A percentile compares a stretch with the other conserved stretches of the same genome.
Conservation (phyloP, 2,113 vertebrate genomes). For the Tragelaphus imberbis region DNA sequence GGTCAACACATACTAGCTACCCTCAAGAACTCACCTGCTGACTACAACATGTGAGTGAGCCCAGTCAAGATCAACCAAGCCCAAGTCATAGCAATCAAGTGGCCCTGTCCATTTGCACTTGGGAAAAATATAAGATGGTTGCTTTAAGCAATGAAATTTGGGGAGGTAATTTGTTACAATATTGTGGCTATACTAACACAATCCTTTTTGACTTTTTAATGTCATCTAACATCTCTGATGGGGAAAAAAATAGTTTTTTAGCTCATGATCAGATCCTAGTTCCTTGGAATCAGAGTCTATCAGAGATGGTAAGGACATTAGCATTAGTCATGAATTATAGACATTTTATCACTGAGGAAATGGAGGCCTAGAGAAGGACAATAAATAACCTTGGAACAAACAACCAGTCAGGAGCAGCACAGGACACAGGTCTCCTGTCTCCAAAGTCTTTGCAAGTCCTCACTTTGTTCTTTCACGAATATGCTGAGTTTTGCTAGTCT, state of each 20-base stretch:
- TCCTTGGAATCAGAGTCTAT: neutral
- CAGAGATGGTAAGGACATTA: neutral
- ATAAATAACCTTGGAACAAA: neutral
- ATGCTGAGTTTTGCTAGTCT: constrained; percentile 8
- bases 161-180: neutral
- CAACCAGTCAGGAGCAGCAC: neutral
- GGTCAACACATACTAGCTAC: neutral
- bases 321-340: neutral
- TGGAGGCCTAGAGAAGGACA: neutral
- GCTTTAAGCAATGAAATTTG: neutral
- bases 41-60: neutral
- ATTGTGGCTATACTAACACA: neutral
- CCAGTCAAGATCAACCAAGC: neutral
- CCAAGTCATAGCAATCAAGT: neutral
- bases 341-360: neutral
- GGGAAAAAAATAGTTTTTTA: neutral
- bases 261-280: neutral
- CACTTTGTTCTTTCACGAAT: constrained; percentile 4
- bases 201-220: neutral
- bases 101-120: neutral
- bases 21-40: neutral
- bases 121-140: neutral
- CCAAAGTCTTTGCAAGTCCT: neutral
- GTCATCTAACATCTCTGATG: neutral
- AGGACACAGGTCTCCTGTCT: neutral